phyloP scores from a whole-genome alignment of 2,888 invertebrate species.

The Neocrepidodera transversa region DNA sequence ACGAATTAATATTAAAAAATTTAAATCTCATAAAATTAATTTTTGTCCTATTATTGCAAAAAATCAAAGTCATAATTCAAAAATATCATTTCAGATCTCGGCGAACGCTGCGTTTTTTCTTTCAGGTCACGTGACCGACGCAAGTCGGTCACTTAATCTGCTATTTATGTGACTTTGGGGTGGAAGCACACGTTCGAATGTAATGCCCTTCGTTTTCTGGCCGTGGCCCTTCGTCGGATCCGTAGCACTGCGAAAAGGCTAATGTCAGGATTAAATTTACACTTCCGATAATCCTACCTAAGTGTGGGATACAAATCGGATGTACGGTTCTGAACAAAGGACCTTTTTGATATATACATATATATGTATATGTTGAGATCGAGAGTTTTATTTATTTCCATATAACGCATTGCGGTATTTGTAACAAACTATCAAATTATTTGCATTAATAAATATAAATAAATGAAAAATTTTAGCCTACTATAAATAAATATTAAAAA shows the following conservation, averaged over 20 bases:
- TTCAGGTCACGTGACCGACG: slow-evolving; percentile 56
- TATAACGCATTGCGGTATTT: too few relatives aligned
- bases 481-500: too few relatives aligned
- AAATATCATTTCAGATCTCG: slow-evolving; percentile 46
- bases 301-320: slow-evolving; percentile 33
- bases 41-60: too few relatives aligned
- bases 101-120: slow-evolving; percentile 48
- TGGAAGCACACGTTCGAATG: slow-evolving; percentile 53
- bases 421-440: too few relatives aligned
- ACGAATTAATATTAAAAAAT: too few relatives aligned
- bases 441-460: too few relatives aligned
- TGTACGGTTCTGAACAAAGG: slow-evolving; percentile 13
- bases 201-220: slow-evolving; percentile 20
- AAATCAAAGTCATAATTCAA: too few relatives aligned
- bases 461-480: too few relatives aligned
- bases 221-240: slow-evolving; percentile 29
- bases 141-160: slow-evolving; percentile 62
- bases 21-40: too few relatives aligned
- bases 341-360: slow-evolving; percentile 17
- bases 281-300: slow-evolving; percentile 44
- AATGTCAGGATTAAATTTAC: slow-evolving; percentile 51
- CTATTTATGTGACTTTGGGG: slow-evolving; percentile 61
- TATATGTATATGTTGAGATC: background rate
- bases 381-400: too few relatives aligned
- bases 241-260: slow-evolving; percentile 44